Conservation (phyloP, 2,113 vertebrate genomes). For the Corythoichthys intestinalis region DNA sequence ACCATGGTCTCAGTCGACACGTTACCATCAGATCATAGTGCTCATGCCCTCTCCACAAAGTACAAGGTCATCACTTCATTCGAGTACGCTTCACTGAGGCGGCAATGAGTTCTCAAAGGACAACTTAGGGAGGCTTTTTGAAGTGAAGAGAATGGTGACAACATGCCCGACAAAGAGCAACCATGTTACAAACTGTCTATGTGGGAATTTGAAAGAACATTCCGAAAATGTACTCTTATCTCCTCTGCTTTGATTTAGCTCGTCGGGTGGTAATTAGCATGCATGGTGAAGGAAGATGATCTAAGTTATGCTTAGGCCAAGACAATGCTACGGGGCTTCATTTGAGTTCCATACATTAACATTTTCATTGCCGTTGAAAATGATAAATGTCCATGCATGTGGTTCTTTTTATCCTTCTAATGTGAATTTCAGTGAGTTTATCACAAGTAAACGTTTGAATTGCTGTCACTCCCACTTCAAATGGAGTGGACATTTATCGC, state of each 20-base stretch:
- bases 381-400: no score
- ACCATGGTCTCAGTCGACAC: not conserved
- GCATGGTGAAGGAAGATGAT: slow-evolving; percentile 5
- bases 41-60: slow-evolving; percentile 1
- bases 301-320: not conserved
- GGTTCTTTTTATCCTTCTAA: no score
- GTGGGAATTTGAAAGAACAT: not conserved
- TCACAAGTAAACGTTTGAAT: no score
- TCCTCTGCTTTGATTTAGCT: not conserved
- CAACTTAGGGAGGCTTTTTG: slow-evolving; percentile 19
- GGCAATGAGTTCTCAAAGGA: slow-evolving; percentile 14
- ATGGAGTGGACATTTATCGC: no score
- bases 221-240: not conserved
- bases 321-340: not conserved
- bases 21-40: slow-evolving; percentile 7
- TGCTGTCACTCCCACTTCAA: no score
- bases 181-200: slow-evolving; percentile 13
- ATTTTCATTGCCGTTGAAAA: no score
- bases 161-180: slow-evolving; percentile 30
- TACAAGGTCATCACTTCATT: slow-evolving; percentile 30
- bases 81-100: slow-evolving; percentile 17
- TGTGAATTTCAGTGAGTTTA: no score
- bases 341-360: not conserved
- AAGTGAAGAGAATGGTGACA: slow-evolving; percentile 8
- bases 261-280: slow-evolving; percentile 26